These are phyloP conservation scores for Leptodactylus fallax DNA, from an alignment of 2,797 vertebrate genomes.

Conservation along the genomic window DNA sequence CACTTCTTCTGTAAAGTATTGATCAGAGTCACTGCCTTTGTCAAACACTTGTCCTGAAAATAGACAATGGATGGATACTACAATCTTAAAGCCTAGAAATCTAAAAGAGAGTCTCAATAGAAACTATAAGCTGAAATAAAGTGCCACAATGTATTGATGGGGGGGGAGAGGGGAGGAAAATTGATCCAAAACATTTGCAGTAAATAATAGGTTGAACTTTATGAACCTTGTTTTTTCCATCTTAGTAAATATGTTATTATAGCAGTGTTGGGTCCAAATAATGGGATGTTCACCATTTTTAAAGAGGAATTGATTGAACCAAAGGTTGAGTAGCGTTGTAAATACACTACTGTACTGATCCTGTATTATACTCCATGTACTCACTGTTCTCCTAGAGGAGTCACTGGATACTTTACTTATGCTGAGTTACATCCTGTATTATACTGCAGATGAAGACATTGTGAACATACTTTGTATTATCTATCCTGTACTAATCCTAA, in stretches of 20 bases:
- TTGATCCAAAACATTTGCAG: not conserved
- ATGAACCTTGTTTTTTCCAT: not conserved
- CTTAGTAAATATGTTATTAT: not conserved
- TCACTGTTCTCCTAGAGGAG: no score
- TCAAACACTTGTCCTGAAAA: not conserved
- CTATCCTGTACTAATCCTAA: no score
- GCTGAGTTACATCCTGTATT: not conserved
- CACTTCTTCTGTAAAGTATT: constrained; percentile 14
- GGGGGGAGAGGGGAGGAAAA: not conserved
- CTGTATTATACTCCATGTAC: no score
- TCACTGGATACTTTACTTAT: not conserved
- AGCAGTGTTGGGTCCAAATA: not conserved
- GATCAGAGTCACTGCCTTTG: not conserved
- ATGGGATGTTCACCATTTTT: not conserved
- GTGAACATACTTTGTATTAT: no score
- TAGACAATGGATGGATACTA: not conserved
- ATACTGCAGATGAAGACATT: no score
- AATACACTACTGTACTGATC: no score
- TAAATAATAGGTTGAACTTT: not conserved
- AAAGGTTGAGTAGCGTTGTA: not conserved
- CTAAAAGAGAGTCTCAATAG: not conserved
- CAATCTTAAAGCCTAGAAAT: constrained; percentile 10
- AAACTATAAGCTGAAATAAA: not conserved
- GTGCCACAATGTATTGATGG: no score
- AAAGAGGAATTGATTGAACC: not conserved